Conservation (phyloP, 1,140 invertebrate genomes). For the Wiebesia pumilae region DNA sequence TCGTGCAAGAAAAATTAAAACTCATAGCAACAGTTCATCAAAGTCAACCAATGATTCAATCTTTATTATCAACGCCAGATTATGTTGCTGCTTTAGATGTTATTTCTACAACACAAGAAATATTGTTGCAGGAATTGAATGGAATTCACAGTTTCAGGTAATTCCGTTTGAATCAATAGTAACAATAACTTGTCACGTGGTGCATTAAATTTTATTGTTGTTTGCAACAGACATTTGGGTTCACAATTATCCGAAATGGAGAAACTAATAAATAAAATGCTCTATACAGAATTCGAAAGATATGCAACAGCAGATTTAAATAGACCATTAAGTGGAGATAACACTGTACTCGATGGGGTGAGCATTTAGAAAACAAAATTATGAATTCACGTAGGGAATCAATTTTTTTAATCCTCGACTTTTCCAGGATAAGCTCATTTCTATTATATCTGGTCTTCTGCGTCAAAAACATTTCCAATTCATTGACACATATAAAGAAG, state of each 20-base stretch:
- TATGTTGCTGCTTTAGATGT: conserved; percentile 98
- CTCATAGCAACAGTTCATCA: conserved; percentile 97
- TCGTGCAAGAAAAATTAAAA: conserved; percentile 86
- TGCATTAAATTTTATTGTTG: neutral
- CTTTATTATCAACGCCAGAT: conserved; percentile 95
- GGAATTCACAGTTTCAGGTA: conserved; percentile 93
- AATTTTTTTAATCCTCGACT: neutral
- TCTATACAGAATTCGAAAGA: conserved; percentile 94
- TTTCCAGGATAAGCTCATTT: conserved; percentile 86
- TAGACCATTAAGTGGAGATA: conserved; percentile 83
- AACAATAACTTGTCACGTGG: neutral
- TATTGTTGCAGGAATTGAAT: conserved; percentile 90
- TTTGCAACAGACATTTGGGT: conserved; percentile 85
- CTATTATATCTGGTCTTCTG: conserved; percentile 92
- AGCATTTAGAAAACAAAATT: conserved; percentile 50
- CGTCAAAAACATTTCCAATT: conserved; percentile 91
- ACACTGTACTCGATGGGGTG: conserved; percentile 80
- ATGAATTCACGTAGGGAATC: neutral
- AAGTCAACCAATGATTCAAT: conserved; percentile 97
- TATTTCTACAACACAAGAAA: conserved; percentile 97
- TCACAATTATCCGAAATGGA: conserved; percentile 98
- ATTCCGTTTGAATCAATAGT: conserved; percentile 35
- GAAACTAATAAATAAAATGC: conserved; percentile 96
- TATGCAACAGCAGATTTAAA: conserved; percentile 95
- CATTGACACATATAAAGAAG: conserved; percentile 91